phyloP scores from a whole-genome alignment of 2,888 invertebrate species.

The Thymelicus lineola region DNA sequence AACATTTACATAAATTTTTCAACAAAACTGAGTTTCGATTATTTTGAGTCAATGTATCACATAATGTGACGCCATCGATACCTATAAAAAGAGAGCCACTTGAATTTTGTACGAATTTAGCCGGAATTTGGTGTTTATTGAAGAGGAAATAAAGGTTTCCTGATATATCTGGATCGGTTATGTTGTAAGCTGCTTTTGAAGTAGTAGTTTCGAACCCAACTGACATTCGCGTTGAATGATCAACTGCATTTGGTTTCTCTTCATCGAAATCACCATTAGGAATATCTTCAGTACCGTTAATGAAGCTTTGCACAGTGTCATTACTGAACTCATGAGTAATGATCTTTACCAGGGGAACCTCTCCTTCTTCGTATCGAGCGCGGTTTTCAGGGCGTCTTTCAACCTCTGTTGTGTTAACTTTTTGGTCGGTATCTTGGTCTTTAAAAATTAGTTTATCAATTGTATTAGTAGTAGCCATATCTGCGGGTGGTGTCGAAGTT shows the following conservation, averaged over 20 bases:
- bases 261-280: conserved; percentile 50
- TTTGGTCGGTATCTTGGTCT: not conserved
- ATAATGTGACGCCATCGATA: conserved; percentile 52
- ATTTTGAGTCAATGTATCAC: conserved; percentile 43
- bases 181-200: not conserved
- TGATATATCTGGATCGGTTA: conserved; percentile 1
- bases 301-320: conserved; percentile 48
- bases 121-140: conserved; percentile 49
- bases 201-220: not conserved
- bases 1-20: conserved; percentile 50
- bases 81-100: conserved; percentile 51
- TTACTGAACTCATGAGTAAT: conserved; percentile 53
- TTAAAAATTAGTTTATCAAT: not conserved
- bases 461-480: not conserved
- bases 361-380: conserved; percentile 43
- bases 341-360: conserved; percentile 52
- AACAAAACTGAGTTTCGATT: conserved; percentile 44
- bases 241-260: conserved; percentile 7
- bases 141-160: conserved; percentile 53
- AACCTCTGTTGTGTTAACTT: not conserved
- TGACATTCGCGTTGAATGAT: not conserved
- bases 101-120: conserved; percentile 52
- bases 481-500: too few relatives aligned
- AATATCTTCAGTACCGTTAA: conserved; percentile 52
- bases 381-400: conserved; percentile 21